A percentile compares a stretch with the other conserved stretches of the same genome.
phyloP scores from a whole-genome alignment of 2,888 invertebrate species.

The Euproctis similis region DNA sequence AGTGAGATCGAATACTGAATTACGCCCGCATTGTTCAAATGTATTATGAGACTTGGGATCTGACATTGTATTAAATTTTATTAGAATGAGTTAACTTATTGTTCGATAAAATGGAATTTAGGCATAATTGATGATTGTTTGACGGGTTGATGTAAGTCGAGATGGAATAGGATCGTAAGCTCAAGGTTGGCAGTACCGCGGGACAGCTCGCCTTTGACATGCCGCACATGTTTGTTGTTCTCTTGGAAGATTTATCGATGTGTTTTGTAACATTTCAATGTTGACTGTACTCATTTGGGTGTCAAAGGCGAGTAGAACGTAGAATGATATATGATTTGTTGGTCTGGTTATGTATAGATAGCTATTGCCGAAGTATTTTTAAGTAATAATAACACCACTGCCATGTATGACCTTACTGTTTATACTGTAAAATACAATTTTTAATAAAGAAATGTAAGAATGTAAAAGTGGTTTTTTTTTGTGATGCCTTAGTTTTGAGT shows the following conservation, averaged over 20 bases:
- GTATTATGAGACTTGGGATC: slow-evolving; percentile 33
- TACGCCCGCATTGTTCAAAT: slow-evolving; percentile 18
- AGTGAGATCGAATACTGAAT: slow-evolving; percentile 30
- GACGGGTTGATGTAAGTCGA: slow-evolving; percentile 50
- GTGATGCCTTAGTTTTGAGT: too few relatives aligned
- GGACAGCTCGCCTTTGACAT: slow-evolving; percentile 36
- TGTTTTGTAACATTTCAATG: slow-evolving; percentile 60
- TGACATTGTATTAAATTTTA: slow-evolving; percentile 29
- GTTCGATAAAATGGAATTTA: slow-evolving; percentile 36
- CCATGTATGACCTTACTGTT: slow-evolving; percentile 75
- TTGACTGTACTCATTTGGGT: slow-evolving; percentile 48
- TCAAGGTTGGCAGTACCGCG: slow-evolving; percentile 45
- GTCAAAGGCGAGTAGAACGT: slow-evolving; percentile 28
- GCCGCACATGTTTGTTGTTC: slow-evolving; percentile 48
- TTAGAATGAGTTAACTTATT: slow-evolving; percentile 28
- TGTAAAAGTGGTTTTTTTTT: slow-evolving; percentile 18
- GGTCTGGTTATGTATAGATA: slow-evolving; percentile 51
- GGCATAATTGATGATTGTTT: slow-evolving; percentile 39
- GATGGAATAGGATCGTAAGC: slow-evolving; percentile 41
- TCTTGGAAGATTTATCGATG: slow-evolving; percentile 45
- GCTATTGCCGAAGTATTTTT: slow-evolving; percentile 55
- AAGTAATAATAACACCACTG: slow-evolving; percentile 71
- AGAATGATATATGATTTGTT: slow-evolving; percentile 33
- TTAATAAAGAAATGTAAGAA: slow-evolving; percentile 64
- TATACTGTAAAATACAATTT: slow-evolving; percentile 69